Evolutionary conservation across 2,888 invertebrate species (phyloP).

Genomic region (Drosophila recens): DNA sequence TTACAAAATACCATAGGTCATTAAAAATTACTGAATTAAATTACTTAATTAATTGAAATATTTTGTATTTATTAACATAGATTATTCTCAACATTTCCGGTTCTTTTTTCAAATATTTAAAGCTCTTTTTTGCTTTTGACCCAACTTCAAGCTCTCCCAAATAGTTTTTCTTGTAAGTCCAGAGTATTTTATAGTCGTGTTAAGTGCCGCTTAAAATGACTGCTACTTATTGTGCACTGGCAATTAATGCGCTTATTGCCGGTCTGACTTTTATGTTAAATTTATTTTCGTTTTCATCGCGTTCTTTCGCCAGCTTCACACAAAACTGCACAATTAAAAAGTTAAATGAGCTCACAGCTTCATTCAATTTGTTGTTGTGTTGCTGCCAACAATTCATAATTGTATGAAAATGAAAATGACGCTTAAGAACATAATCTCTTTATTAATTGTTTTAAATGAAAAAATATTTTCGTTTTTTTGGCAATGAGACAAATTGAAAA

Average conservation of each 20-base stretch:
- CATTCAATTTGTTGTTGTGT: constrained; percentile 45
- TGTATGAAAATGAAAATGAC: constrained; percentile 57
- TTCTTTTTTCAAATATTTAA: background rate
- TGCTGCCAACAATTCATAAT: constrained; percentile 29
- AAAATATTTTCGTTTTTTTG: constrained; percentile 27
- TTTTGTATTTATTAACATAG: too few species aligned
- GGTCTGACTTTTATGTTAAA: constrained; percentile 63
- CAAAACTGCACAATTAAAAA: constrained; percentile 78
- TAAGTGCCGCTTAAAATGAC: background rate
- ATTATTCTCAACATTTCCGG: too few species aligned
- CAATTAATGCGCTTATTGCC: constrained; percentile 75
- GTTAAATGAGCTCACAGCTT: constrained; percentile 73
- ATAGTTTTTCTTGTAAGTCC: background rate
- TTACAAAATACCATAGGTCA: too few species aligned
- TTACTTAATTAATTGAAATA: too few species aligned
- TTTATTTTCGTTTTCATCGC: constrained; percentile 57
- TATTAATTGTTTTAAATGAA: constrained; percentile 63
- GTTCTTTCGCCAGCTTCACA: constrained; percentile 53
- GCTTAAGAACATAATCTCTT: constrained; percentile 52
- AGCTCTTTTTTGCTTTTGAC: background rate
- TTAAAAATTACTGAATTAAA: too few species aligned
- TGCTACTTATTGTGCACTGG: constrained; percentile 35
- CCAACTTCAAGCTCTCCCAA: background rate
- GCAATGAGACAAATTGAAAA: constrained; percentile 52
- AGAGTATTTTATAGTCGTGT: constrained; percentile 26